A percentile compares a stretch with the other conserved stretches of the same genome.
Evolutionary conservation across 2,888 invertebrate species (phyloP).

Genomic region (Mythimna lalbum): DNA sequence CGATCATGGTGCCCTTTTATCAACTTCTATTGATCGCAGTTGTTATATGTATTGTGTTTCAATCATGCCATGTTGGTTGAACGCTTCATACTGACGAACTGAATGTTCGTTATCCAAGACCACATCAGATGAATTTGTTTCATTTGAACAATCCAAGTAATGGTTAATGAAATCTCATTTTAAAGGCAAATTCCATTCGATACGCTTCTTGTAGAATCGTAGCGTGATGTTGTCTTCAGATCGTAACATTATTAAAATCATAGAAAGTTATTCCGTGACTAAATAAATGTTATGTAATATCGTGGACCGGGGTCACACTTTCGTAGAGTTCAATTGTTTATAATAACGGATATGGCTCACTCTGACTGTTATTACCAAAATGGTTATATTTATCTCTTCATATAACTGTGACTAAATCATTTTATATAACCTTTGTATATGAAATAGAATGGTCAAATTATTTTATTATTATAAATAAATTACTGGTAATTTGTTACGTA

Average conservation of each 20-base stretch:
- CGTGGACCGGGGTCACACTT: constrained; percentile 73
- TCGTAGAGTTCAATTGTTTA: constrained; percentile 74
- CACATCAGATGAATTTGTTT: constrained; percentile 42
- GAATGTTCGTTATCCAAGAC: constrained; percentile 42
- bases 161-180: constrained; percentile 42
- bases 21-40: constrained; percentile 66
- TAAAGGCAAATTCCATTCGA: constrained; percentile 57
- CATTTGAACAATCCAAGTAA: constrained; percentile 33
- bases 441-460: constrained; percentile 30
- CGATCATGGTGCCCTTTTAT: constrained; percentile 66
- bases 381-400: constrained; percentile 60
- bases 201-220: constrained; percentile 60
- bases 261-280: constrained; percentile 76
- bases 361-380: constrained; percentile 64
- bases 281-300: constrained; percentile 73
- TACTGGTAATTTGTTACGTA: constrained; percentile 28
- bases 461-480: constrained; percentile 33
- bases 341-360: constrained; percentile 71
- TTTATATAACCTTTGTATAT: constrained; percentile 48
- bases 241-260: constrained; percentile 58
- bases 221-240: constrained; percentile 60
- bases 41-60: constrained; percentile 66
- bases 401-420: constrained; percentile 55
- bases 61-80: constrained; percentile 55
- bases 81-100: constrained; percentile 28